Evolutionary conservation across 2,888 invertebrate species (phyloP).

Genomic region (Euphydryas editha): DNA sequence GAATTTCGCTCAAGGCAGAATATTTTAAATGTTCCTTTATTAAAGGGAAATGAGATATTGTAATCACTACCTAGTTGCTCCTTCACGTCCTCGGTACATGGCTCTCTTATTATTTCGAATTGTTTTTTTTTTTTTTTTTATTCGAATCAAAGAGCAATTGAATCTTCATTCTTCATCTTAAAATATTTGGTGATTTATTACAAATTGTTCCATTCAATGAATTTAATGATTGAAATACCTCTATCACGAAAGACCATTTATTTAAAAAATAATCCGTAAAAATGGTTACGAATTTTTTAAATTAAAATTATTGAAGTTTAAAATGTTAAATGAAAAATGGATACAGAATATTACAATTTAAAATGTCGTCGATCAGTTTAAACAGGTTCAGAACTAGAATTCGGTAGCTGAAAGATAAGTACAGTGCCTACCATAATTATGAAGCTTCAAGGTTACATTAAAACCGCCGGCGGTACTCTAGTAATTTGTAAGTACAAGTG

Average conservation of each 20-base stretch:
- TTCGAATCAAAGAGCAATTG: conserved; percentile 26
- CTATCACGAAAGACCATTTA: neutral
- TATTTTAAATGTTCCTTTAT: conserved; percentile 75
- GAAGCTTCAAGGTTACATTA: conserved; percentile 28
- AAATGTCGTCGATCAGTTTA: conserved; percentile 7
- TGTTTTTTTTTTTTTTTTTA: conserved; percentile 36
- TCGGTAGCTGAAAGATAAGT: conserved; percentile 32
- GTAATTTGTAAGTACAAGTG: conserved; percentile 41
- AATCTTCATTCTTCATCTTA: conserved; percentile 18
- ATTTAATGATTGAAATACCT: neutral
- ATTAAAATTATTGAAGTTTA: neutral
- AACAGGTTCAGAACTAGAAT: conserved; percentile 12
- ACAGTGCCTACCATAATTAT: conserved; percentile 30
- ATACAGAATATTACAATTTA: neutral
- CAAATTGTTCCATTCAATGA: neutral
- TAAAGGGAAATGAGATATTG: conserved; percentile 77
- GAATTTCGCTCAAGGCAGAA: conserved; percentile 67
- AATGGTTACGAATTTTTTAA: neutral
- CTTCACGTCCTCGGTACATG: conserved; percentile 41
- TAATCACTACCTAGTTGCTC: conserved; percentile 68
- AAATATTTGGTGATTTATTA: conserved; percentile 2
- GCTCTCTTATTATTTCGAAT: conserved; percentile 35
- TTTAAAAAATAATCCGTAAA: neutral
- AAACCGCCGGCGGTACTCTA: conserved; percentile 39
- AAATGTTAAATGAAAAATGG: neutral